These are phyloP conservation scores for Rhopalosiphum padi DNA, from an alignment of 1,140 invertebrate genomes.

Conservation along the genomic window DNA sequence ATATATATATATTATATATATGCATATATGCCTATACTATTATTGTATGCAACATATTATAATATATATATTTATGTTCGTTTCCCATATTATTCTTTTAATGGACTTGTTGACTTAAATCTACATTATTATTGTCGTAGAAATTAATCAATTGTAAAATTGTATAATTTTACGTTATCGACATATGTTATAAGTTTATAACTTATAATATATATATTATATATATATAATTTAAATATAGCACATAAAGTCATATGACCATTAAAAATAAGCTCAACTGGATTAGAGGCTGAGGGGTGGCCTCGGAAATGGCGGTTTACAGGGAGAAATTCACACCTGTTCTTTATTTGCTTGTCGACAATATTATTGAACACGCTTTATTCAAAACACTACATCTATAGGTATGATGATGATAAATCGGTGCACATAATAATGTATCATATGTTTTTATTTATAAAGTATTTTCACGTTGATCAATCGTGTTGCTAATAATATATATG, in stretches of 20 bases:
- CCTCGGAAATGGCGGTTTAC: neutral
- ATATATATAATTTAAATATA: neutral
- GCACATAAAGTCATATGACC: neutral
- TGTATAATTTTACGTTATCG: neutral
- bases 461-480: neutral
- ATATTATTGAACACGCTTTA: neutral
- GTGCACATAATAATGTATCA: neutral
- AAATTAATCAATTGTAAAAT: neutral
- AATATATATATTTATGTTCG: neutral
- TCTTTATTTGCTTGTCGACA: neutral
- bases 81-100: neutral
- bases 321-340: neutral
- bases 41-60: no score
- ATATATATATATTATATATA: no score
- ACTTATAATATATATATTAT: neutral
- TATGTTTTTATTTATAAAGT: neutral
- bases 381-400: neutral
- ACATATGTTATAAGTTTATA: neutral
- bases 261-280: neutral
- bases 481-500: neutral
- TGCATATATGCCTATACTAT: no score
- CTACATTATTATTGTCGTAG: neutral
- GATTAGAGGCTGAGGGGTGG: neutral
- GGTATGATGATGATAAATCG: neutral
- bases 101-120: neutral